Percentiles rank a stretch among this genome's conserved stretches.
These are phyloP conservation scores for Hirtodrosophila duncani DNA, from an alignment of 2,888 invertebrate genomes.

Conservation along the genomic window DNA sequence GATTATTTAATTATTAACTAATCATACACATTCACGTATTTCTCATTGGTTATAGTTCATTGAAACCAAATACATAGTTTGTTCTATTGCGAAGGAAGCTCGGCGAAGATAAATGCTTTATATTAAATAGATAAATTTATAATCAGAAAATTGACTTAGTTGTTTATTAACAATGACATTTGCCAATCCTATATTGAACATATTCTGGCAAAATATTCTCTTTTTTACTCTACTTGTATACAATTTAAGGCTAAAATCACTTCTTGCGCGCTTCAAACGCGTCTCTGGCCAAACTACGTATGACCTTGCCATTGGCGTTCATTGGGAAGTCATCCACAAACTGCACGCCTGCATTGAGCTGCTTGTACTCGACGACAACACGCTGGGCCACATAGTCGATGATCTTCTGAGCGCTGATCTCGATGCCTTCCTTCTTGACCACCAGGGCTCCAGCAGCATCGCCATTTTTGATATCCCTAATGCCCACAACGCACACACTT, in stretches of 20 bases:
- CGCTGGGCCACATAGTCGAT: constrained; percentile 44
- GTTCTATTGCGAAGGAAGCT: no score
- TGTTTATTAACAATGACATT: no score
- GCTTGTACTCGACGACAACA: constrained; percentile 54
- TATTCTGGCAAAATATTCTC: no score
- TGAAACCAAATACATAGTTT: no score
- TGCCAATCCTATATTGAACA: no score
- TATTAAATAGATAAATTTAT: no score
- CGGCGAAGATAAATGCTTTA: no score
- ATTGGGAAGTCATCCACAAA: constrained; percentile 61
- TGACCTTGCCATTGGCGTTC: constrained; percentile 65
- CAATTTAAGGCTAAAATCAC: not conserved
- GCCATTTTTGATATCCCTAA: constrained; percentile 46
- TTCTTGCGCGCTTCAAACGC: constrained; percentile 25
- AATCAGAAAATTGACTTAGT: no score
- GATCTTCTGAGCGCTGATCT: constrained; percentile 41
- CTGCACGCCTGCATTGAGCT: constrained; percentile 62
- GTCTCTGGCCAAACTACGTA: constrained; percentile 32
- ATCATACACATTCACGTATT: no score
- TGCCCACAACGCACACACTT: constrained; percentile 68
- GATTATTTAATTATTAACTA: no score
- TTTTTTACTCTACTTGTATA: no score
- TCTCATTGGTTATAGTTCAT: no score
- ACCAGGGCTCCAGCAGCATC: constrained; percentile 70
- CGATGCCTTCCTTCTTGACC: constrained; percentile 33